phyloP scores from a whole-genome alignment of 2,888 invertebrate genomes.

The Galeruca laticollis region DNA sequence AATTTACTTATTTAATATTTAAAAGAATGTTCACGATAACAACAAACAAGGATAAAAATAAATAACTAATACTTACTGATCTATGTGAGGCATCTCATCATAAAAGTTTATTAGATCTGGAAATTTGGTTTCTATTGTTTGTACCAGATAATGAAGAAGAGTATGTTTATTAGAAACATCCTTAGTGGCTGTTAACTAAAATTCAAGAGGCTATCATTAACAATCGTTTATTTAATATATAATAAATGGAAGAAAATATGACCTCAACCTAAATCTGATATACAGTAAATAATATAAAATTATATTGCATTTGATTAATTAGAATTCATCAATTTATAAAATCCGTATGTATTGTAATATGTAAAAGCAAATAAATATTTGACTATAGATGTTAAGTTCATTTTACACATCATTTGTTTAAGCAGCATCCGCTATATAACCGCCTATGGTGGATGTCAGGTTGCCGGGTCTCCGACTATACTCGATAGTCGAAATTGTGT shows the following conservation, averaged over 20 bases:
- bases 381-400: too few relatives aligned
- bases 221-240: neutral
- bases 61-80: conserved; percentile 61
- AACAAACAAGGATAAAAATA: neutral
- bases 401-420: too few relatives aligned
- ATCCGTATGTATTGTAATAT: too few relatives aligned
- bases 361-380: too few relatives aligned
- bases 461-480: too few relatives aligned
- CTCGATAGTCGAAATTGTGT: too few relatives aligned
- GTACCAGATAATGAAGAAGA: conserved; percentile 90
- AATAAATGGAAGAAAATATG: neutral
- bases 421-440: too few relatives aligned
- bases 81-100: conserved; percentile 90
- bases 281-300: too few relatives aligned
- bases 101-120: conserved; percentile 86
- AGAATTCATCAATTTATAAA: too few relatives aligned
- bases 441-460: too few relatives aligned
- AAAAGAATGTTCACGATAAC: neutral
- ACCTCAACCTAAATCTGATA: too few relatives aligned
- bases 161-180: conserved; percentile 94
- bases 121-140: conserved; percentile 88
- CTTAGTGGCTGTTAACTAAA: conserved; percentile 87
- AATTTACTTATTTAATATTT: neutral
- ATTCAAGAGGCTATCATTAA: conserved; percentile 37
- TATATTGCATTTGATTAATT: too few relatives aligned